Conservation (phyloP, 2,113 vertebrate genomes). For the human (Homo sapiens) region DNA sequence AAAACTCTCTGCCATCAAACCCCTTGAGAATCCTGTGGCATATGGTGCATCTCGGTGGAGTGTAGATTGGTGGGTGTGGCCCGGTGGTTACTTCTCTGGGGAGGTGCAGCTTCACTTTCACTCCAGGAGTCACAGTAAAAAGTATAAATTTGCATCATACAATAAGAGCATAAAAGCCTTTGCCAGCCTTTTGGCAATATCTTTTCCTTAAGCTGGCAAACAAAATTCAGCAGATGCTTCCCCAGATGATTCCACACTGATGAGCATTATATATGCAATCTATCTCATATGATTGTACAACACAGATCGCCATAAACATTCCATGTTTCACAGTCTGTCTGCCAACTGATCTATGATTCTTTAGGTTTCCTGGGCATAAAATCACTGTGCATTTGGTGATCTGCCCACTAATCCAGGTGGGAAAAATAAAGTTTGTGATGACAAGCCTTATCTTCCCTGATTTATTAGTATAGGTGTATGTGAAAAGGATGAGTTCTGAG, state of each 20-base stretch:
- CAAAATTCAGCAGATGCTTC: constrained; percentile 81
- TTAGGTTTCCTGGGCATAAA: constrained; percentile 52
- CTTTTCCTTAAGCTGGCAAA: constrained; percentile 77
- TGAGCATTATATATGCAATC: constrained; percentile 78
- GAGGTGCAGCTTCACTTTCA: neutral
- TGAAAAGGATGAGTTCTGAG: neutral
- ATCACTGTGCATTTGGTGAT: constrained; percentile 21
- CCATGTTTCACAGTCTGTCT: constrained; percentile 76
- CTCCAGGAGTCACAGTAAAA: constrained; percentile 60
- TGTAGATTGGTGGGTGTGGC: constrained; percentile 9
- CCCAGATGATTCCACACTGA: constrained; percentile 74
- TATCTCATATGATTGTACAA: constrained; percentile 72
- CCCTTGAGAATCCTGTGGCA: constrained; percentile 21
- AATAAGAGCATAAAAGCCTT: constrained; percentile 68
- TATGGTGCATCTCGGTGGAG: neutral
- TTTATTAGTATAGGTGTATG: neutral
- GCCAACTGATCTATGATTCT: constrained; percentile 70
- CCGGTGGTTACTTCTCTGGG: neutral
- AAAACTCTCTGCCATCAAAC: constrained; percentile 32
- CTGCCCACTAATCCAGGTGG: constrained; percentile 1
- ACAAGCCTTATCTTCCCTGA: neutral
- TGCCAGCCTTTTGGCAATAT: constrained; percentile 73
- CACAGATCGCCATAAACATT: constrained; percentile 74
- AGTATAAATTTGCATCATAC: constrained; percentile 58
- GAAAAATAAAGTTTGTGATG: constrained; percentile 43